Conservation (phyloP, 2,888 invertebrate species). For the Philhelius pedissequus region DNA sequence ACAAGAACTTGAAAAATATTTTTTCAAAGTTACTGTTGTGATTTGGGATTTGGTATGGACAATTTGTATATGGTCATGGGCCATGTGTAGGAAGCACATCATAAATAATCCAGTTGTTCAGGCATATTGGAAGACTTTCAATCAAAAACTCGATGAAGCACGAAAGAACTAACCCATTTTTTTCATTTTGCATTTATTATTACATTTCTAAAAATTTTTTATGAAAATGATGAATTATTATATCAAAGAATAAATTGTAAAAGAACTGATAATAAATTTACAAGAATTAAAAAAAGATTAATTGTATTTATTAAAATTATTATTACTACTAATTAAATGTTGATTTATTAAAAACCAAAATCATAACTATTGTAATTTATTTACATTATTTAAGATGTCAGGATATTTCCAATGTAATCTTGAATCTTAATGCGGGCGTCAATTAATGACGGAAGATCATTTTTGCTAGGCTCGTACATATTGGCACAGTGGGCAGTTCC, state of each 20-base stretch:
- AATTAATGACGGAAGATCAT: slow-evolving; percentile 84
- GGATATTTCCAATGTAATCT: slow-evolving; percentile 70
- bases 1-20: slow-evolving; percentile 73
- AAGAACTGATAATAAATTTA: background rate
- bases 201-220: background rate
- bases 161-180: slow-evolving; percentile 71
- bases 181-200: background rate
- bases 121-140: slow-evolving; percentile 72
- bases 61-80: slow-evolving; percentile 26
- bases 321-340: background rate
- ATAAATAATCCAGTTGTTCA: slow-evolving; percentile 71
- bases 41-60: slow-evolving; percentile 71
- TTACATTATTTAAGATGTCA: background rate
- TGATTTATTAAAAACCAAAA: background rate
- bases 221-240: background rate
- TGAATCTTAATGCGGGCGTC: slow-evolving; percentile 84
- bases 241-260: background rate
- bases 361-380: background rate
- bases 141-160: slow-evolving; percentile 74
- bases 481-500: slow-evolving; percentile 97
- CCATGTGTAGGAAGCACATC: slow-evolving; percentile 54
- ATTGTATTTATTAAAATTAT: background rate
- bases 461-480: slow-evolving; percentile 88
- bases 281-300: background rate
- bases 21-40: slow-evolving; percentile 74